Evolutionary conservation across 2,797 vertebrate species (phyloP).

Genomic region (Allobates femoralis): DNA sequence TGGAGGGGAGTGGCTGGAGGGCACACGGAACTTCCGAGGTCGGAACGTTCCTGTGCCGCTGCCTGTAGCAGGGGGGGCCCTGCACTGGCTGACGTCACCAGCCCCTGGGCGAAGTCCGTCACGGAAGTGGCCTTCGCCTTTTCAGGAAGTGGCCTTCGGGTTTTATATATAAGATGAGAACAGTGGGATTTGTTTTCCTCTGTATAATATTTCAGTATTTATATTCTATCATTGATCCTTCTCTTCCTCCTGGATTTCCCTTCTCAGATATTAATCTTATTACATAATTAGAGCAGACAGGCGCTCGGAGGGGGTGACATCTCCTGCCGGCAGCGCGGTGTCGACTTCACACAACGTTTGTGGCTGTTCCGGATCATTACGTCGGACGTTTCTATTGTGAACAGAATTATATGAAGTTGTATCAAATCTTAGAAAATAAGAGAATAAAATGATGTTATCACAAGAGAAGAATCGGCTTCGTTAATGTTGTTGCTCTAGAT

Average conservation of each 20-base stretch:
- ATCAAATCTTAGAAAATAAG: neutral
- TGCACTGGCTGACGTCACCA: too few relatives aligned
- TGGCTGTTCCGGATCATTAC: neutral
- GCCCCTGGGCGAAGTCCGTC: too few relatives aligned
- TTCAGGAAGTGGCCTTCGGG: too few relatives aligned
- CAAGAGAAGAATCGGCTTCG: too few relatives aligned
- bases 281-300: conserved; percentile 24
- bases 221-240: conserved; percentile 1
- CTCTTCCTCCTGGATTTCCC: neutral
- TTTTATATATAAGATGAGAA: too few relatives aligned
- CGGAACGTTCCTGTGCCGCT: too few relatives aligned
- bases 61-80: too few relatives aligned
- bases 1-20: too few relatives aligned
- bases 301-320: neutral
- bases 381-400: neutral
- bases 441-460: too few relatives aligned
- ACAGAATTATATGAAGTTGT: neutral
- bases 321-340: neutral
- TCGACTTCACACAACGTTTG: neutral
- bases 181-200: conserved; percentile 2
- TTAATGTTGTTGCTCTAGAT: too few relatives aligned
- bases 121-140: too few relatives aligned
- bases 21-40: too few relatives aligned
- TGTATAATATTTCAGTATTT: neutral
- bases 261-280: conserved; percentile 26